Percentiles rank a stretch among this genome's conserved stretches.
Conservation (phyloP, 2,888 invertebrate species). For the Pinctada fucata region DNA sequence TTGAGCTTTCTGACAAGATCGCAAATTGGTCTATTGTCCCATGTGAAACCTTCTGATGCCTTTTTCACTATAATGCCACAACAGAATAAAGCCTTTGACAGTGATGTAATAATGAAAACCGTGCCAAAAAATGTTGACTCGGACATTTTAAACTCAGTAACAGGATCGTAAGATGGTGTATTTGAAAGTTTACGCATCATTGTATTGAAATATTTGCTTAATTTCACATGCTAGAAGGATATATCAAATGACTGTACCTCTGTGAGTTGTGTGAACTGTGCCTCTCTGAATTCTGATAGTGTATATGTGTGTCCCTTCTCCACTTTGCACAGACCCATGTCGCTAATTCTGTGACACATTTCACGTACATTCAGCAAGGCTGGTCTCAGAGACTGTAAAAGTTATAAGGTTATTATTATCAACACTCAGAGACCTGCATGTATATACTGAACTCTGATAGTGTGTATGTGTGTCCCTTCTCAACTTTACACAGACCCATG, state of each 20-base stretch:
- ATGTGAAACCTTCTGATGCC: too few species aligned
- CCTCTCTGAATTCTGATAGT: conserved; percentile 74
- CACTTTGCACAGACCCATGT: conserved; percentile 77
- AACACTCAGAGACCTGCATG: not conserved
- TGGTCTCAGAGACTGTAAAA: conserved; percentile 81
- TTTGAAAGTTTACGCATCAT: too few species aligned
- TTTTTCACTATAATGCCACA: too few species aligned
- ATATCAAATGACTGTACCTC: conserved; percentile 56
- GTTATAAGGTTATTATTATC: not conserved
- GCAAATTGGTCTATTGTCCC: too few species aligned
- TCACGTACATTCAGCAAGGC: conserved; percentile 85
- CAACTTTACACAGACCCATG: conserved; percentile 77
- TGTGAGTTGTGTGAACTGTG: conserved; percentile 75
- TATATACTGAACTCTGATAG: conserved; percentile 70
- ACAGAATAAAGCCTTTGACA: too few species aligned
- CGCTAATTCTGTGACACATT: conserved; percentile 77
- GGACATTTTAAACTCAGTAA: too few species aligned
- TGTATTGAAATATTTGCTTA: too few species aligned
- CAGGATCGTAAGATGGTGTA: too few species aligned
- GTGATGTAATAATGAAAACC: too few species aligned
- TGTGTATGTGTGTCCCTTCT: conserved; percentile 76
- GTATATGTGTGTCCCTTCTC: conserved; percentile 76
- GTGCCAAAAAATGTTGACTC: too few species aligned
- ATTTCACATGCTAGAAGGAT: too few species aligned
- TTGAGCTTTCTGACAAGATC: too few species aligned